These are phyloP conservation scores for Melanargia galathea DNA, from an alignment of 2,888 invertebrate species.

Conservation along the genomic window DNA sequence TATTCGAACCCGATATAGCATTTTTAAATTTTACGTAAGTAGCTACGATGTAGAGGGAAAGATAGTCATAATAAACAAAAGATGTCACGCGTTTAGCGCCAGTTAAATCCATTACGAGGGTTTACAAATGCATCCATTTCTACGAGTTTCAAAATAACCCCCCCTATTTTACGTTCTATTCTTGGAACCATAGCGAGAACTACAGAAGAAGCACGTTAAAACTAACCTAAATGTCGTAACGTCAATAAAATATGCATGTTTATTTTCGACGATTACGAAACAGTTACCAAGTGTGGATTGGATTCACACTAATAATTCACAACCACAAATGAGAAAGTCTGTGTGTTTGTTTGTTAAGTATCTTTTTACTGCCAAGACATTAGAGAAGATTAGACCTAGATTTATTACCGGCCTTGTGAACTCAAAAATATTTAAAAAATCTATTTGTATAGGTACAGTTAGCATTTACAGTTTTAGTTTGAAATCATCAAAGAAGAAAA, in stretches of 20 bases:
- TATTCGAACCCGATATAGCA: too few relatives aligned
- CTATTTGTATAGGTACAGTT: too few relatives aligned
- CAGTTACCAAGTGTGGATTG: conserved; percentile 39
- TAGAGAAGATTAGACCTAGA: too few relatives aligned
- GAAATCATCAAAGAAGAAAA: too few relatives aligned
- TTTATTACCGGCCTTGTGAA: too few relatives aligned
- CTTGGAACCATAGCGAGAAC: conserved; percentile 55
- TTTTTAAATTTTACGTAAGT: too few relatives aligned
- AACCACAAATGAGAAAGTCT: not conserved
- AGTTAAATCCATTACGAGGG: conserved; percentile 38
- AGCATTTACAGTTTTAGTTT: too few relatives aligned
- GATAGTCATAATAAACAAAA: not conserved
- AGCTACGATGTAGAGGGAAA: not conserved
- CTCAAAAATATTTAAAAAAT: too few relatives aligned
- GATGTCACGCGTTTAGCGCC: conserved; percentile 11
- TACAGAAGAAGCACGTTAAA: conserved; percentile 55
- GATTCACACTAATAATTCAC: not conserved
- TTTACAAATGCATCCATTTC: conserved; percentile 49
- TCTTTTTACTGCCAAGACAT: not conserved
- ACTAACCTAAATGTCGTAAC: conserved; percentile 74
- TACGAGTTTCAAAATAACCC: conserved; percentile 69
- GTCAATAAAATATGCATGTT: conserved; percentile 78
- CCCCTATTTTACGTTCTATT: conserved; percentile 71
- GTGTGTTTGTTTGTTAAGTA: not conserved
- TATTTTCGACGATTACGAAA: conserved; percentile 80